These are phyloP conservation scores for Takifugu ocellatus DNA, from an alignment of 2,797 vertebrate species.

Conservation along the genomic window DNA sequence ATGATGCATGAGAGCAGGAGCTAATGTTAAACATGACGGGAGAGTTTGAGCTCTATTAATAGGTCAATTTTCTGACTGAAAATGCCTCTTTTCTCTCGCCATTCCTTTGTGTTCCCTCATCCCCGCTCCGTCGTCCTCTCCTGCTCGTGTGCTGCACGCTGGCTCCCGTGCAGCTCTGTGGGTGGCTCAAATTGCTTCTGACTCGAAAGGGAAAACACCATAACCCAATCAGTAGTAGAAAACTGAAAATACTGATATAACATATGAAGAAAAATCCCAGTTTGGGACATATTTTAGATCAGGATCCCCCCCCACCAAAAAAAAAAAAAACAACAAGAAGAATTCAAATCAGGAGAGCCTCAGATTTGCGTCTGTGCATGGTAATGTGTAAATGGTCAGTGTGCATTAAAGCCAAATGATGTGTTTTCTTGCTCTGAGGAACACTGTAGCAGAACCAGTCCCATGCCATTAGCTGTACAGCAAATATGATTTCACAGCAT, in stretches of 20 bases:
- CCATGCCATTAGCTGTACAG: conserved; percentile 65
- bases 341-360: not conserved
- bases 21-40: conserved; percentile 6
- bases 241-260: not conserved
- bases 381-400: conserved; percentile 57
- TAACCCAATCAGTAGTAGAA: not conserved
- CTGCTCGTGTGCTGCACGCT: conserved; percentile 3
- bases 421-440: conserved; percentile 65
- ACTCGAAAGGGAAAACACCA: not conserved
- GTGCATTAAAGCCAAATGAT: conserved; percentile 57
- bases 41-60: not conserved
- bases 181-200: not conserved
- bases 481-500: conserved; percentile 69
- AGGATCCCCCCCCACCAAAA: conserved; percentile 4
- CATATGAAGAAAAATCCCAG: not conserved
- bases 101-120: conserved; percentile 34
- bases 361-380: conserved; percentile 27
- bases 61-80: conserved; percentile 51
- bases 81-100: conserved; percentile 33
- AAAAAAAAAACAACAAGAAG: not conserved
- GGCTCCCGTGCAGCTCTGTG: conserved; percentile 9
- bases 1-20: conserved; percentile 32
- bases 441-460: conserved; percentile 62
- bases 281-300: not conserved
- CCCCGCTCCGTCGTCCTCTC: conserved; percentile 22